Conservation (phyloP, 1,140 invertebrate genomes). For the Zelostemma sp. region DNA sequence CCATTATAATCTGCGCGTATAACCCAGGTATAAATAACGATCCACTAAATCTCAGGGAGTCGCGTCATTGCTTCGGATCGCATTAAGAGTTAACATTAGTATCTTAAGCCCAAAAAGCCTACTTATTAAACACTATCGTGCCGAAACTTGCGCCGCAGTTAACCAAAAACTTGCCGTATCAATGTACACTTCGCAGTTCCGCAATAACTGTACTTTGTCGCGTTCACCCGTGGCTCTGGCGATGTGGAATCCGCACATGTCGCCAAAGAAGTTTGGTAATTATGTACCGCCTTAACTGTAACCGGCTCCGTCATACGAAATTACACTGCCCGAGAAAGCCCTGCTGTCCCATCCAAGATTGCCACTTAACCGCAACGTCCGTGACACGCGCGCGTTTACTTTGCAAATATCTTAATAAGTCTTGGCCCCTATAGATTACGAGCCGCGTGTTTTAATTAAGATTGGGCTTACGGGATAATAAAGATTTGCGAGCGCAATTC, state of each 20-base stretch:
- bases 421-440: conserved; percentile 10
- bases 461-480: conserved; percentile 2
- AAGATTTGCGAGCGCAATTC: conserved; percentile 9
- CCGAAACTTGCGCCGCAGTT: neutral
- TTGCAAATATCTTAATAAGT: conserved; percentile 25
- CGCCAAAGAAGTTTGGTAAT: conserved; percentile 38
- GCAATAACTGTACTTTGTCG: neutral
- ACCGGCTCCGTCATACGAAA: conserved; percentile 27
- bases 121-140: conserved; percentile 1
- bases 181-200: neutral
- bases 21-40: too few species aligned
- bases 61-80: neutral
- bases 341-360: conserved; percentile 18
- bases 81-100: neutral
- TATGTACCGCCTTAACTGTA: conserved; percentile 31
- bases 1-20: too few species aligned
- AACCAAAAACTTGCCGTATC: conserved; percentile 5
- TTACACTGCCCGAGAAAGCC: conserved; percentile 19
- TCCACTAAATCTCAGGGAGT: neutral
- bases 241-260: conserved; percentile 22
- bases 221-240: neutral
- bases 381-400: conserved; percentile 17
- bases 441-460: conserved; percentile 7
- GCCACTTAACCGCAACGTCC: conserved; percentile 28
- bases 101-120: conserved; percentile 4